Evolutionary conservation across 1,140 invertebrate genomes (phyloP), one percentile per base, ranked within the genome.

Genomic region (Penaeus japonicus): DNA sequence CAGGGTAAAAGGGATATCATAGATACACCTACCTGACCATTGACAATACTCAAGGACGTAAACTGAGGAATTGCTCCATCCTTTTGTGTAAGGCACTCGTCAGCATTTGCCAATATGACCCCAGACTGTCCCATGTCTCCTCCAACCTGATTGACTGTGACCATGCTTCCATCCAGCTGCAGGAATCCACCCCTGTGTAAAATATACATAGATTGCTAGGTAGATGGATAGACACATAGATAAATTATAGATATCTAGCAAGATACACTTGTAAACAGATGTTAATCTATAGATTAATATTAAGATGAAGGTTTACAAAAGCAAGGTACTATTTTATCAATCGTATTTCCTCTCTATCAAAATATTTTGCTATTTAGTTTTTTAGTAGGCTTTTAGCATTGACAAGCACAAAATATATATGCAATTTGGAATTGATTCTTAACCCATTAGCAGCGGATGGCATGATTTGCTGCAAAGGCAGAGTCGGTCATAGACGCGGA

Each of bases 51-150:
- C 24, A 88, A 35, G 3, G 86, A 54, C 17, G 86, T 70, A 83
- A 88, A 88, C 65, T 88, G 86, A 22, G 86, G 86, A 39, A 82
- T 88, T 24, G 86, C 39, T 18, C 65, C 80, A 70, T 87, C 85
- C 65, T 87, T 87, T 30, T 82, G 85, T 53, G 85, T 75, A 22
- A 87, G 85, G 85, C 81, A 87, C 47, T 87, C 85, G 7, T 47
- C 85, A 57, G 78, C 78, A 75, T 53, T 87, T 24, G 85, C 79
- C 53, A 87, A 39, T 27, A 87, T 87, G 18, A 87, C 70, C 27
- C 85, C 85, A 27, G 73, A 59, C 77, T 87, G 85, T 4, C 83
- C 65, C 27, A 73, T 73, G 27, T 84, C 83, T 30, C 85, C 59
- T 55, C 78, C 79, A 73, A 55, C 85, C 30, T 87, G 78, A 39